Evolutionary conservation across 2,113 vertebrate genomes (phyloP).

Genomic region (Nipponia nippon): DNA sequence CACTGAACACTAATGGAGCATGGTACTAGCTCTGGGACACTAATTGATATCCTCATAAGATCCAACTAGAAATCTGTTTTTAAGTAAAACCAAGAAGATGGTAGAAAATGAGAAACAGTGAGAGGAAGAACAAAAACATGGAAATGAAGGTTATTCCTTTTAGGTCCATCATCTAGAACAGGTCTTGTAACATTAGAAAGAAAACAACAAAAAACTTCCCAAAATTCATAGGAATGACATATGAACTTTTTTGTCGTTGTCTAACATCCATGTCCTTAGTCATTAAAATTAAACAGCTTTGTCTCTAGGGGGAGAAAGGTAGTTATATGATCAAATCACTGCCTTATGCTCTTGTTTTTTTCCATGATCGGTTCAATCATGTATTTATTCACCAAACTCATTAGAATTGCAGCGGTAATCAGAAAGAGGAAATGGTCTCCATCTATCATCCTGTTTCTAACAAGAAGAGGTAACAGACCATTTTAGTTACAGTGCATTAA

Average conservation of each 20-base stretch:
- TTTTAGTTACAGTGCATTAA: conserved; percentile 71
- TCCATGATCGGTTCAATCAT: not conserved
- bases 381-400: conserved; percentile 48
- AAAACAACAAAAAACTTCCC: not conserved
- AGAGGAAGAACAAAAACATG: not conserved
- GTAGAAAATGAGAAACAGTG: not conserved
- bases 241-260: not conserved
- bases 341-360: conserved; percentile 29
- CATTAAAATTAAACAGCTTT: not conserved
- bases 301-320: not conserved
- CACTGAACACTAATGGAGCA: not conserved
- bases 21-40: not conserved
- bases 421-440: conserved; percentile 54
- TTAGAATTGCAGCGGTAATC: conserved; percentile 56
- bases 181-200: not conserved
- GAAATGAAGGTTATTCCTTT: not conserved
- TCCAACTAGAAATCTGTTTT: not conserved
- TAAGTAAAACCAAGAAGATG: not conserved
- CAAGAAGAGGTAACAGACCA: conserved; percentile 64
- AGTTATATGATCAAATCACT: not conserved
- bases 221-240: not conserved
- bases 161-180: not conserved
- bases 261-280: not conserved
- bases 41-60: not conserved
- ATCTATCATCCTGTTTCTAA: conserved; percentile 62